Base-by-base conservation (phyloP, 2,797 vertebrate species). In the Bradypodion pumilum region DNA sequence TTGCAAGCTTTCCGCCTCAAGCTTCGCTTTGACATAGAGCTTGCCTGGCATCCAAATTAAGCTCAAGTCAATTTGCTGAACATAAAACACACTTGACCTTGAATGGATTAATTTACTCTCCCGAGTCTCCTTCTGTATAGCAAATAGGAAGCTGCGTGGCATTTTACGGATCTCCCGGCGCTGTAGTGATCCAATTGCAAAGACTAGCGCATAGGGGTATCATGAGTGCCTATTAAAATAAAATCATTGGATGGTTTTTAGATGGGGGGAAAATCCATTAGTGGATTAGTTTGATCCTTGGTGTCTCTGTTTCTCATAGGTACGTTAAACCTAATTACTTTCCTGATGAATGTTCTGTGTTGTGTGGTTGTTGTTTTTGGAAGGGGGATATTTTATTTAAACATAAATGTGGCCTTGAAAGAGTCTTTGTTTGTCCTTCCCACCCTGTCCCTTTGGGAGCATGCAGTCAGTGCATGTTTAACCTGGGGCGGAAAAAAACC, bases 51-150 rank as follows among this genome's bases (percentile, higher is more conserved):
- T 76, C 35, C n/a, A 46, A 42, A 46, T 13, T 83, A 68, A 77
- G 27, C 59, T 81, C 66, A 80, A 88, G 63, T 65, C 46, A 84
- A 84, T 78, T 84, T 84, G 84, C 52, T 0, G 70, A 80, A 80
- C 77, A 85, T 85, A 80, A 85, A 85, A 79, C 72, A 79, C 83
- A 42, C 83, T 85, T 85, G 83, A 85, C 83, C 83, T 85, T 80
- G 83, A 80, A 85, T 79, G 77, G 77, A 74, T 79, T 85, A 85
- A 85, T 86, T 81, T 69, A 78, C 42, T 70, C 42, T 81, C 84
- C 42, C 66, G 66, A 81, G 74, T 27, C 27, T 75, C 78, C 73
- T 76, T 40, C 65, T 81, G 66, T 81, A 63, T 77, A 70, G 86
- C 74, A 81, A 77, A 79, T 79, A 77, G 74, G 78, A 49, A 73